Percentiles rank a stretch among this genome's conserved stretches.
phyloP scores from a whole-genome alignment of 2,888 invertebrate species.

The Aleiodes alternator region DNA sequence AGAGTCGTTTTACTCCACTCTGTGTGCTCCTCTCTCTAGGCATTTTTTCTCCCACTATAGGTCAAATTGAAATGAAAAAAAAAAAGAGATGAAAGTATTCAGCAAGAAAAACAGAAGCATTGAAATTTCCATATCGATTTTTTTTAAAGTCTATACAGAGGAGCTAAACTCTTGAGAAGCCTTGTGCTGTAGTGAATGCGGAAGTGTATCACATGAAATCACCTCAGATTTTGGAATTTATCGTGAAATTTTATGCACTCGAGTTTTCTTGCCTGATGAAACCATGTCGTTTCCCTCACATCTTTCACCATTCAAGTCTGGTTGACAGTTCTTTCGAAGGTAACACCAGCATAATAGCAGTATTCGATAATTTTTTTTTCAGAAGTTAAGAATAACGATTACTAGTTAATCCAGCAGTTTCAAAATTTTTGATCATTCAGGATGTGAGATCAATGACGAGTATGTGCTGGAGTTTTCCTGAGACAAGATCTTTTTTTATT shows the following conservation, averaged over 20 bases:
- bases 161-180: slow-evolving; percentile 28
- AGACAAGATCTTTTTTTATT: too few relatives aligned
- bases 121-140: slow-evolving; percentile 45
- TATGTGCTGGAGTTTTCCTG: too few relatives aligned
- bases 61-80: slow-evolving; percentile 20
- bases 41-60: slow-evolving; percentile 15
- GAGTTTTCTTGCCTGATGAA: slow-evolving; percentile 44
- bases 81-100: not conserved
- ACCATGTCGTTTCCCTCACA: slow-evolving; percentile 35
- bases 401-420: too few relatives aligned
- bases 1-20: slow-evolving; percentile 28
- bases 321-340: slow-evolving; percentile 11
- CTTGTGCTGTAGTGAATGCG: slow-evolving; percentile 49
- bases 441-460: too few relatives aligned
- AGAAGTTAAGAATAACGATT: too few relatives aligned
- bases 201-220: slow-evolving; percentile 39
- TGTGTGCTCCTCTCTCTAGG: slow-evolving; percentile 13
- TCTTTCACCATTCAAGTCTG: slow-evolving; percentile 48
- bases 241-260: slow-evolving; percentile 52
- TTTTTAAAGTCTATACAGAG: slow-evolving; percentile 26
- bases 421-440: too few relatives aligned
- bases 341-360: too few relatives aligned
- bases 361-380: too few relatives aligned
- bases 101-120: not conserved
- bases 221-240: slow-evolving; percentile 55